These are phyloP conservation scores for Nyctibius bracteatus DNA, from an alignment of 2,113 vertebrate genomes.

Conservation along the genomic window DNA sequence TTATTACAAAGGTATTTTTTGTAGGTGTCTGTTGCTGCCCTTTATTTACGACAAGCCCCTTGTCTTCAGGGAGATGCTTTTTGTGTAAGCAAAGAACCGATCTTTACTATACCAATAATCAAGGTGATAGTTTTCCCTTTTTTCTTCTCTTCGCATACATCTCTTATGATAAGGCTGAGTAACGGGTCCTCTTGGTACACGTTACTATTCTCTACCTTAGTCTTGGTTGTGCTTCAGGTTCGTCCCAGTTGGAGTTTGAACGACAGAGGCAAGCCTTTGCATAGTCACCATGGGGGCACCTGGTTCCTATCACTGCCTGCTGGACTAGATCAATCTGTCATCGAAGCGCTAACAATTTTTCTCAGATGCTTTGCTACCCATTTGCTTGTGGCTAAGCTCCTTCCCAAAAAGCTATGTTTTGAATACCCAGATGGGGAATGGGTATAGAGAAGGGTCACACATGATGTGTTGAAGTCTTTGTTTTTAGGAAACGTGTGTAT, in stretches of 20 bases:
- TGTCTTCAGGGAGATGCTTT: background rate
- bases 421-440: background rate
- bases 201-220: background rate
- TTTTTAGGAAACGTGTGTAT: fast-evolving
- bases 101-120: background rate
- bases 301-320: background rate
- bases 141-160: background rate
- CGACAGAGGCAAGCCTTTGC: background rate
- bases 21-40: background rate
- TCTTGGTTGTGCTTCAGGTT: background rate
- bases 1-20: background rate
- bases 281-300: background rate
- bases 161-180: background rate
- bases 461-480: fast-evolving
- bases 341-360: background rate
- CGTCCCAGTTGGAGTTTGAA: background rate
- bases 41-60: background rate
- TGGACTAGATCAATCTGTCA: background rate
- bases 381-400: background rate
- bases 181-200: background rate
- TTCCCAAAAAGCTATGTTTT: background rate
- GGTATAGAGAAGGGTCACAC: background rate
- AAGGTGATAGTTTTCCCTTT: background rate
- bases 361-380: fast-evolving
- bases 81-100: background rate